Evolutionary conservation across 2,113 vertebrate species (phyloP), one percentile per base, ranked within the genome.

Genomic region (Rhizomys pruinosus): DNA sequence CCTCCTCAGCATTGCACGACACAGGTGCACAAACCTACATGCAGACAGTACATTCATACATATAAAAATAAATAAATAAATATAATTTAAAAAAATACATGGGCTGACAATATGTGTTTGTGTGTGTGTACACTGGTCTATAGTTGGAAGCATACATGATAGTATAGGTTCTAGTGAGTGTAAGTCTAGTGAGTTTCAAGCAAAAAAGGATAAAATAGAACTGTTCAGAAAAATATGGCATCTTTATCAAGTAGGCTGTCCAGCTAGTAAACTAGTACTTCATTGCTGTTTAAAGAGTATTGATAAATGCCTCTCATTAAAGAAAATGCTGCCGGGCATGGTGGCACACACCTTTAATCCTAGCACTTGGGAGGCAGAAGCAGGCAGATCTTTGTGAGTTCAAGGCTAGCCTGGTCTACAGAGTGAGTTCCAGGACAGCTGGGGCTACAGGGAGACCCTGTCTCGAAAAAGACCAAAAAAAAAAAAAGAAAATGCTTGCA

Each of bases 61-160:
- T n/a, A n/a, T n/a, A n/a, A n/a, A n/a, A n/a, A n/a, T n/a, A n/a
- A n/a, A n/a, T n/a, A n/a, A n/a, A n/a, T n/a, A n/a, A n/a, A n/a
- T n/a, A n/a, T n/a, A n/a, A n/a, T n/a, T n/a, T n/a, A n/a, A n/a
- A n/a, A n/a, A n/a, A n/a, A n/a, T n/a, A n/a, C n/a, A n/a, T n/a
- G n/a, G n/a, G 44, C 74, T 80, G 66, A 90, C 39, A 42, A 68
- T 79, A 47, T 77, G 59, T 79, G 84, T 85, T 79, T 87, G 25
- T 44, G 25, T 64, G 25, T 44, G 25, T 64, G 42, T 16, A 59
- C 71, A 55, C 42, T 66, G 1, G 25, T 80, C 2, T 42, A 17
- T 64, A 44, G 64, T 84, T 52, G 78, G 71, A 82, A 91, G 32
- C 79, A 74, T 47, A 32, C 25, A 15, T 12, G 80, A 82, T 93